Evolutionary conservation across 2,113 vertebrate genomes (phyloP).

Genomic region (Gopherus flavomarginatus): DNA sequence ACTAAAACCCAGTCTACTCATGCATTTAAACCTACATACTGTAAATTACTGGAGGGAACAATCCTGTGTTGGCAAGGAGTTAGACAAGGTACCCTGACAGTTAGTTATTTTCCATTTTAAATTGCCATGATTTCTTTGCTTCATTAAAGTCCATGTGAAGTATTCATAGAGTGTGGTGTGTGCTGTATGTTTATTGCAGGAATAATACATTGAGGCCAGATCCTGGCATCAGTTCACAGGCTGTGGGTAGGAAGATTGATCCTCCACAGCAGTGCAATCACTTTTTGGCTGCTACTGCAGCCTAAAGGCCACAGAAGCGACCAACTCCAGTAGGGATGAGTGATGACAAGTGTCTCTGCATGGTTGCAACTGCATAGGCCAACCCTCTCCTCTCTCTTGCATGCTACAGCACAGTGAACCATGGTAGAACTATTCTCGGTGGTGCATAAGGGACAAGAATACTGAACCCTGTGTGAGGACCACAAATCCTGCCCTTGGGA

Average conservation of each 20-base stretch:
- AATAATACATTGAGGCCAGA: not conserved
- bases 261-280: not conserved
- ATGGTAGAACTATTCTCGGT: not conserved
- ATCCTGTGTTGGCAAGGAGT: not conserved
- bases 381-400: not conserved
- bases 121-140: constrained; percentile 63
- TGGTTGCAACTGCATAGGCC: fast-evolving
- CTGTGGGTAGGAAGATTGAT: not conserved
- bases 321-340: not conserved
- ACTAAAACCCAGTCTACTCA: not conserved
- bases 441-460: not conserved
- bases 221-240: not conserved
- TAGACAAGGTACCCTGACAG: not conserved
- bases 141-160: constrained; percentile 5
- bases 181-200: constrained; percentile 40
- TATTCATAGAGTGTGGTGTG: not conserved
- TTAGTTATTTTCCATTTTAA: constrained; percentile 19
- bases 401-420: not conserved
- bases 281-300: not conserved
- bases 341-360: fast-evolving
- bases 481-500: not conserved
- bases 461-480: fast-evolving
- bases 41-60: constrained; percentile 6
- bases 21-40: not conserved
- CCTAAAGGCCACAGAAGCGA: not conserved